Evolutionary conservation across 1,140 invertebrate genomes (phyloP).

Genomic region (Conus ventricosus): DNA sequence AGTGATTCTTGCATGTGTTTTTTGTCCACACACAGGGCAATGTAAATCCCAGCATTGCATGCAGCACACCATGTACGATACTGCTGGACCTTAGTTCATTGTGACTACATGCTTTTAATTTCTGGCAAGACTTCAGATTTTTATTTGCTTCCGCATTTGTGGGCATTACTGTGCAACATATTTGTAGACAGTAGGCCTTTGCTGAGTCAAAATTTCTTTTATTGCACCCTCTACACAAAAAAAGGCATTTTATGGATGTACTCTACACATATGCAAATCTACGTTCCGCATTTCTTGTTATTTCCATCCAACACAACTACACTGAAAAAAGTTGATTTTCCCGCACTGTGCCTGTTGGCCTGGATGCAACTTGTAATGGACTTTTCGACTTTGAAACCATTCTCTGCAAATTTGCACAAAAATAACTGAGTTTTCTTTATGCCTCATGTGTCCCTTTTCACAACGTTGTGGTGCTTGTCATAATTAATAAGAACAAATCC

Average conservation of each 20-base stretch:
- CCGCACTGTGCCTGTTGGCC: neutral
- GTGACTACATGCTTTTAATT: neutral
- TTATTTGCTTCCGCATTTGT: constrained; percentile 2
- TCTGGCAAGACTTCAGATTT: neutral
- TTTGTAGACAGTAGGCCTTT: neutral
- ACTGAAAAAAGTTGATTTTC: neutral
- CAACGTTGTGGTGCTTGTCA: neutral
- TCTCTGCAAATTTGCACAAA: constrained; percentile 9
- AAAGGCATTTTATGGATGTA: neutral
- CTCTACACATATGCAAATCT: neutral
- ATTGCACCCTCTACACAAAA: neutral
- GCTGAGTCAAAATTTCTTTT: neutral
- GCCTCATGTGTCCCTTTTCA: neutral
- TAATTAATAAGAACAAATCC: neutral
- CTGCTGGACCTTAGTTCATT: neutral
- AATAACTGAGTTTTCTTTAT: neutral
- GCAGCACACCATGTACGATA: constrained; percentile 10
- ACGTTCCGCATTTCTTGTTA: neutral
- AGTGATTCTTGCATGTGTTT: constrained; percentile 30
- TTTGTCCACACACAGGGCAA: constrained; percentile 34
- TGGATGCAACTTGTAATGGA: neutral
- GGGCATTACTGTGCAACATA: neutral
- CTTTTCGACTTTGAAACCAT: neutral
- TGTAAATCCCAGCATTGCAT: constrained; percentile 11
- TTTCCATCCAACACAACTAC: neutral